phyloP scores from a whole-genome alignment of 2,888 invertebrate species.

The Andrena haemorrhoa region DNA sequence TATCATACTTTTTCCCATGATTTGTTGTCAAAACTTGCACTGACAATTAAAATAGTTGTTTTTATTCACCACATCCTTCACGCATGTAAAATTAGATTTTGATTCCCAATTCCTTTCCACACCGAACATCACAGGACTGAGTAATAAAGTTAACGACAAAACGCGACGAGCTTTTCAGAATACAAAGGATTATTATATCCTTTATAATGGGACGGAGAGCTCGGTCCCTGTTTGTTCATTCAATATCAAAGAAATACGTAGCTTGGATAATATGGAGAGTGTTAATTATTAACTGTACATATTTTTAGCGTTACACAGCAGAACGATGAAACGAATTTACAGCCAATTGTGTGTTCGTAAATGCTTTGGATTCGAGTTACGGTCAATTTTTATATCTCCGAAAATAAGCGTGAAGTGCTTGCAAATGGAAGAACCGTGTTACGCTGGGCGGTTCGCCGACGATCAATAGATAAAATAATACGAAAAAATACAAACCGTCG shows the following conservation, averaged over 20 bases:
- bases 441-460: not conserved
- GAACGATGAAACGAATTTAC: not conserved
- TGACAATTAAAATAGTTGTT: too few species aligned
- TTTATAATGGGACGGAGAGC: not conserved
- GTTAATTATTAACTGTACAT: not conserved
- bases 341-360: not conserved
- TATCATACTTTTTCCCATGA: too few species aligned
- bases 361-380: not conserved
- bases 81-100: too few species aligned
- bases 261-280: not conserved
- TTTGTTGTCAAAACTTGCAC: too few species aligned
- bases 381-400: not conserved
- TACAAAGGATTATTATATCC: not conserved
- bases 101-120: too few species aligned
- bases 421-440: not conserved
- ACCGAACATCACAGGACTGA: not conserved
- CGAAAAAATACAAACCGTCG: not conserved
- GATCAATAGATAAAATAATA: not conserved
- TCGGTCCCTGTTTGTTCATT: not conserved
- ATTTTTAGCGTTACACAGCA: not conserved
- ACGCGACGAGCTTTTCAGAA: not conserved
- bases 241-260: not conserved
- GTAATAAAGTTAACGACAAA: not conserved
- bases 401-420: not conserved
- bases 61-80: too few species aligned